These are phyloP conservation scores for Takifugu bimaculatus DNA, from an alignment of 2,113 vertebrate species.

Conservation along the genomic window DNA sequence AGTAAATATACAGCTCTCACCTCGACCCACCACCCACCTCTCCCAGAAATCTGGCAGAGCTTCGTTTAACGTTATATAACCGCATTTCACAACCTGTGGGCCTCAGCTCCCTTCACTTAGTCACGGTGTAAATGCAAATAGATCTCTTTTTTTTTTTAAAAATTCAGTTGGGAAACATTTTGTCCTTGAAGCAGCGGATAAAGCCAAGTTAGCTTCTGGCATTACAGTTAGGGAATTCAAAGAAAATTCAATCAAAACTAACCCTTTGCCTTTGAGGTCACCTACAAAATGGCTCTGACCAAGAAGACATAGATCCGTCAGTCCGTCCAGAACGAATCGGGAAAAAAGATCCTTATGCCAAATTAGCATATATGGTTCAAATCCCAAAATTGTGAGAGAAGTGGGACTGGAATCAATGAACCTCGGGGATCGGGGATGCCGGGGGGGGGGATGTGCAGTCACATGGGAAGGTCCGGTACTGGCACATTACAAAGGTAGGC, in stretches of 20 bases:
- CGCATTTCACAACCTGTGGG: conserved; percentile 57
- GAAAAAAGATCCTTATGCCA: conserved; percentile 30
- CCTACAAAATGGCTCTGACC: conserved; percentile 3
- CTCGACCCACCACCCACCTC: conserved; percentile 39
- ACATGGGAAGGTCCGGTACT: conserved; percentile 71
- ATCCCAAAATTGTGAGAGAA: conserved; percentile 26
- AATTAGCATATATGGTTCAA: conserved; percentile 24
- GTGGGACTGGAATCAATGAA: conserved; percentile 57
- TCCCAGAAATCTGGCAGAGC: conserved; percentile 47
- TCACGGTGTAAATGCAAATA: conserved; percentile 38
- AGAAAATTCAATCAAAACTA: conserved; percentile 11
- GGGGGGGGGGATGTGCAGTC: conserved; percentile 61
- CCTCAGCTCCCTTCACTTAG: conserved; percentile 53
- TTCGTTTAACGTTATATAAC: conserved; percentile 61
- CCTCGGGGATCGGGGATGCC: conserved; percentile 47
- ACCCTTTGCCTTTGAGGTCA: conserved; percentile 9
- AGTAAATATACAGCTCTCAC: conserved; percentile 46
- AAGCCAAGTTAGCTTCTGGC: not conserved
- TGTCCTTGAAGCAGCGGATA: not conserved
- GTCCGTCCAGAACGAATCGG: conserved; percentile 17
- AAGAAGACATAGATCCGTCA: not conserved
- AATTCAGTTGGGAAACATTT: not conserved
- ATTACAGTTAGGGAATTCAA: conserved; percentile 3
- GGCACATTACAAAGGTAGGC: conserved; percentile 68
- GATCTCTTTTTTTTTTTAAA: conserved; percentile 29